phyloP scores from a whole-genome alignment of 2,888 invertebrate genomes.

The Volucella zonaria region DNA sequence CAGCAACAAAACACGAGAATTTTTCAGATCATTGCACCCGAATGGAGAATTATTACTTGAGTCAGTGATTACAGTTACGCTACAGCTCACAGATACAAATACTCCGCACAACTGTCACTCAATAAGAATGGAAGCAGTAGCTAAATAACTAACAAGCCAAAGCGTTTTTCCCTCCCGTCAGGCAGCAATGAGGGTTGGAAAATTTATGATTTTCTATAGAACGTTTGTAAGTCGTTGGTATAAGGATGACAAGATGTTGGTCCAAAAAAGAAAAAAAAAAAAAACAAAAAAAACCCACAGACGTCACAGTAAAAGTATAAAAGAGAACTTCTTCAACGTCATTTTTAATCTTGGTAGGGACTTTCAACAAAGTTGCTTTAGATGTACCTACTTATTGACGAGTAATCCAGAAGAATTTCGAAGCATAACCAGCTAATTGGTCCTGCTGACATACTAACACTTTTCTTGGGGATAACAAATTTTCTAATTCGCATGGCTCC shows the following conservation, averaged over 20 bases:
- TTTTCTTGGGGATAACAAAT: background rate
- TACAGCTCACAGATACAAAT: slow-evolving; percentile 28
- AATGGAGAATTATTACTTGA: slow-evolving; percentile 73
- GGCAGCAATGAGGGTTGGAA: slow-evolving; percentile 69
- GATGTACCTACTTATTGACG: background rate
- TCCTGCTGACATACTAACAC: slow-evolving; percentile 1
- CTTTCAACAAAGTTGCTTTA: background rate
- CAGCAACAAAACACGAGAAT: slow-evolving; percentile 66
- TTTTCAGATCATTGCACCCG: slow-evolving; percentile 69
- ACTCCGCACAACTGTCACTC: slow-evolving; percentile 36
- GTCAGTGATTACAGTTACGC: slow-evolving; percentile 55
- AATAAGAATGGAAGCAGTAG: slow-evolving; percentile 63
- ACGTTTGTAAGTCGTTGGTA: background rate
- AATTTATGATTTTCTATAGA: slow-evolving; percentile 66
- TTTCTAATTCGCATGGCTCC: background rate
- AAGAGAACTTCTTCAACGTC: too few species aligned
- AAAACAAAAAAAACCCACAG: too few species aligned
- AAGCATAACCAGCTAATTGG: slow-evolving; percentile 27
- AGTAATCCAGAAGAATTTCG: background rate
- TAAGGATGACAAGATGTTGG: slow-evolving; percentile 14
- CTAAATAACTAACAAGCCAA: slow-evolving; percentile 65
- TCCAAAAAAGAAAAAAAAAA: background rate
- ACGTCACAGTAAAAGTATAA: background rate
- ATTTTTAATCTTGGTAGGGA: too few species aligned
- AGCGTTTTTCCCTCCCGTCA: slow-evolving; percentile 45